These are phyloP conservation scores for Eleutherodactylus coqui DNA, from an alignment of 2,797 vertebrate species.

Conservation along the genomic window DNA sequence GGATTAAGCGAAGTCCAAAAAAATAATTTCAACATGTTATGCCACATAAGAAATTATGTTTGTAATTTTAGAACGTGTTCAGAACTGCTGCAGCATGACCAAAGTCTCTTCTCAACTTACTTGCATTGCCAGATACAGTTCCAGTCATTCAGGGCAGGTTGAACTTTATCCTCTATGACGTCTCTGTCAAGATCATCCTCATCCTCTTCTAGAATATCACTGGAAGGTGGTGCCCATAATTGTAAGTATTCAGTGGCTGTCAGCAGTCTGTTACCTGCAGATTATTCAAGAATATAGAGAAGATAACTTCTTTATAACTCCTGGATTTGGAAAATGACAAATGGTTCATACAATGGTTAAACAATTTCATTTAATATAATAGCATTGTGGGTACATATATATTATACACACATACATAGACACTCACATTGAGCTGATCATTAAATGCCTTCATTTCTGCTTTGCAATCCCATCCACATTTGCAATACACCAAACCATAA, in stretches of 20 bases:
- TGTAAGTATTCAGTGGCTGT: constrained; percentile 93
- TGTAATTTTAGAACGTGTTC: constrained; percentile 30
- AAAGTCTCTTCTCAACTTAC: constrained; percentile 74
- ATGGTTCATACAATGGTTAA: neutral
- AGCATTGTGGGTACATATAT: neutral
- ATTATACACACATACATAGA: neutral
- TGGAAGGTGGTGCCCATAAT: constrained; percentile 91
- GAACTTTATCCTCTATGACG: constrained; percentile 82
- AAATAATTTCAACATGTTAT: constrained; percentile 54
- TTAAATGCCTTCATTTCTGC: neutral
- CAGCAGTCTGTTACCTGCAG: constrained; percentile 91
- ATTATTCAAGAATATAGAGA: neutral
- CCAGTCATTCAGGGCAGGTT: constrained; percentile 91
- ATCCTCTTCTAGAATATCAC: constrained; percentile 88
- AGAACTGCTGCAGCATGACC: constrained; percentile 2
- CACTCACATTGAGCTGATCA: too few relatives aligned
- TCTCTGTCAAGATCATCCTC: constrained; percentile 82
- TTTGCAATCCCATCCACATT: neutral
- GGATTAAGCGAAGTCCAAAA: too few relatives aligned
- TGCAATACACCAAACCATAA: neutral
- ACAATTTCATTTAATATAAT: neutral
- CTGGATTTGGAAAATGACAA: neutral
- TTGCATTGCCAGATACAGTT: constrained; percentile 98
- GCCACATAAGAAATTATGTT: constrained; percentile 40
- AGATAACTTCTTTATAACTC: neutral